Conservation (phyloP, 2,113 vertebrate species). For the Cynopterus brachyotis region DNA sequence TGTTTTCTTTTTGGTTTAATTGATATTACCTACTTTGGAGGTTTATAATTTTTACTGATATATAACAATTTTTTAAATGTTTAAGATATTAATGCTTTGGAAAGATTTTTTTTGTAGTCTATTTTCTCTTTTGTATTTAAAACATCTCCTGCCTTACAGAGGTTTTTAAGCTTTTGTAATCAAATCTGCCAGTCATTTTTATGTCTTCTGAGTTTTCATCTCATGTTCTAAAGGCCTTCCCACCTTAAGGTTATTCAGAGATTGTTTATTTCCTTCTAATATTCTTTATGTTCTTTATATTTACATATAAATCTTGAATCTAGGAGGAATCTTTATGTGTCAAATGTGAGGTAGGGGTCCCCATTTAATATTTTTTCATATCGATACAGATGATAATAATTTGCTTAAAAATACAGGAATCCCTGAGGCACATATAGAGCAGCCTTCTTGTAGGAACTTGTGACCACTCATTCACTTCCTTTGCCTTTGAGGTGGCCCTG, state of each 20-base stretch:
- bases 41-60: constrained; percentile 7
- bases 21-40: neutral
- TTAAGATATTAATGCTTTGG: neutral
- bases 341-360: neutral
- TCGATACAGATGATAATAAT: neutral
- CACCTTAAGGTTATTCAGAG: neutral
- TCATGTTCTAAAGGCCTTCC: neutral
- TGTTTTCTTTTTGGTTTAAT: constrained; percentile 28
- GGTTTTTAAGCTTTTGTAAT: neutral
- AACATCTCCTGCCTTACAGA: neutral
- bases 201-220: neutral
- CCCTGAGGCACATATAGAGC: neutral
- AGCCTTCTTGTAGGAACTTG: neutral
- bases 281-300: neutral
- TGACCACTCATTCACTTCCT: neutral
- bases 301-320: neutral
- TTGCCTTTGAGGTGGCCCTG: neutral
- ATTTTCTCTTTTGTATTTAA: neutral
- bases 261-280: neutral
- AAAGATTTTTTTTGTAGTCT: neutral
- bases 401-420: constrained; percentile 13
- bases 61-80: neutral
- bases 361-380: neutral
- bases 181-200: neutral
- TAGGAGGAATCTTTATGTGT: neutral